phyloP scores from a whole-genome alignment of 1,140 invertebrate genomes.

The Homalodisca vitripennis region DNA sequence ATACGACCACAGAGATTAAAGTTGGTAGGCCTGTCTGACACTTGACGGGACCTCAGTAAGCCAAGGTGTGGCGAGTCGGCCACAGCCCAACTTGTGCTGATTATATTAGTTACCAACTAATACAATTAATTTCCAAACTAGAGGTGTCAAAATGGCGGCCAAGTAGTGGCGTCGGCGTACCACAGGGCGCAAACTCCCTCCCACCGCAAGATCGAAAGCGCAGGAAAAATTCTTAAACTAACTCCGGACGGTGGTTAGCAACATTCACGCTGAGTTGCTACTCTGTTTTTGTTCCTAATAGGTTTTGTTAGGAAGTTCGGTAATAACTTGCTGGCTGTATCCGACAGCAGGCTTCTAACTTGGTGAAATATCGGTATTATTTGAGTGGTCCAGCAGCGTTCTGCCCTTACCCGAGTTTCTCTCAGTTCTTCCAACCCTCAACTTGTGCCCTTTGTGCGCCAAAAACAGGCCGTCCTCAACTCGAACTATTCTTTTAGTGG shows the following conservation, averaged over 20 bases:
- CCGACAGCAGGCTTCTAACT: constrained; percentile 23
- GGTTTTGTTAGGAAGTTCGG: constrained; percentile 28
- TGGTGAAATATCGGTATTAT: constrained; percentile 25
- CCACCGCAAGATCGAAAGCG: background rate
- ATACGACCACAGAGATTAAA: too few species aligned
- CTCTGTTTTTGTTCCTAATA: constrained; percentile 32
- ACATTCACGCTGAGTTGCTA: constrained; percentile 11
- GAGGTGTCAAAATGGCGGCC: constrained; percentile 22
- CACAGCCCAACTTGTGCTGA: background rate
- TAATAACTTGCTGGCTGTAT: constrained; percentile 19
- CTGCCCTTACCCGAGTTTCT: constrained; percentile 4
- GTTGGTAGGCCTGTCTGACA: too few species aligned
- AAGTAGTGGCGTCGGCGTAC: constrained; percentile 5
- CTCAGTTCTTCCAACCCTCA: background rate
- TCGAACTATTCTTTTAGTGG: constrained; percentile 2
- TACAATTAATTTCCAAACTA: constrained; percentile 28
- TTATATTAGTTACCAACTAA: constrained; percentile 28
- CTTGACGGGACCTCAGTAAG: background rate
- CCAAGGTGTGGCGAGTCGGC: background rate
- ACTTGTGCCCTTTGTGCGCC: constrained; percentile 13
- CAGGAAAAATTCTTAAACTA: constrained; percentile 30
- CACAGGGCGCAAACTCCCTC: background rate
- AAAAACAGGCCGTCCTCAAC: constrained; percentile 11
- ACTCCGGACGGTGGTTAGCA: constrained; percentile 24
- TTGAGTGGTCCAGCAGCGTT: background rate